Percentiles rank a stretch among this genome's conserved stretches.
Evolutionary conservation across 2,797 vertebrate genomes (phyloP).

Genomic region (Pseudotriccus pelzelni): DNA sequence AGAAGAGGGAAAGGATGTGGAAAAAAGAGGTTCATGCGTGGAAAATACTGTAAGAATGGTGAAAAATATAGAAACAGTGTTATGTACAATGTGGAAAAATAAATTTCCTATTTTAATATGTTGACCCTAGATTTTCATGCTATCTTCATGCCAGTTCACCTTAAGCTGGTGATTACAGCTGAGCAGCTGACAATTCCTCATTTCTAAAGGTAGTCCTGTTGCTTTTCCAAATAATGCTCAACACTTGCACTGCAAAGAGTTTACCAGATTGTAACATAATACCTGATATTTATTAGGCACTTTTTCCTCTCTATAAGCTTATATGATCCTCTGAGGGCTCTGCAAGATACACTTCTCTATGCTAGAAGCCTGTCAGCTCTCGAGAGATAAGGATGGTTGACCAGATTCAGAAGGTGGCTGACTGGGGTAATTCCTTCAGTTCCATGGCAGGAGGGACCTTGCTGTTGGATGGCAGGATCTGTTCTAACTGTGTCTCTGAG

Average conservation of each 20-base stretch:
- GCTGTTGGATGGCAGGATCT: fast-evolving
- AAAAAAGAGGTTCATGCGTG: neutral
- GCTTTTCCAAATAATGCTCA: neutral
- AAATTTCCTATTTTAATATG: neutral
- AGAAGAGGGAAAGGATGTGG: neutral
- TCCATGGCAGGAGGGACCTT: fast-evolving
- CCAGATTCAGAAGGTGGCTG: neutral
- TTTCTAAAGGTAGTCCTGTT: neutral
- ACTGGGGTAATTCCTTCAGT: neutral
- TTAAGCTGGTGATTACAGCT: neutral
- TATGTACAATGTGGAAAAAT: neutral
- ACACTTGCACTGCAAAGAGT: neutral
- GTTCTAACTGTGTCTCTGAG: neutral
- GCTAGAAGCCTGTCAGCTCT: neutral
- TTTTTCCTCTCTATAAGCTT: neutral
- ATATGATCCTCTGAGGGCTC: neutral
- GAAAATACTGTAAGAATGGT: neutral
- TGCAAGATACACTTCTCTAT: neutral
- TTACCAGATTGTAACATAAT: neutral
- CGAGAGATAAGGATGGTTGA: neutral
- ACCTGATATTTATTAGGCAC: neutral
- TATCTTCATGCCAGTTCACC: neutral
- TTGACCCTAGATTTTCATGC: neutral
- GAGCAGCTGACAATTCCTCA: neutral
- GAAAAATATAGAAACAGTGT: neutral